Conservation (phyloP, 1,140 invertebrate genomes). For the Coptotermes formosanus region DNA sequence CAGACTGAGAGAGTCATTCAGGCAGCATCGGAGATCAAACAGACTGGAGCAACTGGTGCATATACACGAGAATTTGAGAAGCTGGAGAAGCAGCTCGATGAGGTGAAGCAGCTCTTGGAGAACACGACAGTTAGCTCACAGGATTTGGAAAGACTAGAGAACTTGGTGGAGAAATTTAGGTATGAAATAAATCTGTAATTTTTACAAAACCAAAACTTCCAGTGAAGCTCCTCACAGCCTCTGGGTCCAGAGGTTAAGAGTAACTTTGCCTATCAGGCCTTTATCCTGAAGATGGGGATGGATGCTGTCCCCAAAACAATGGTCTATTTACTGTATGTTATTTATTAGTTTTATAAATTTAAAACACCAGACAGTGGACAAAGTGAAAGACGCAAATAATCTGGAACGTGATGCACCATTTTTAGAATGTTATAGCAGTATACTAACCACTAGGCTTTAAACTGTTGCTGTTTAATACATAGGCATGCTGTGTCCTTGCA, state of each 20-base stretch:
- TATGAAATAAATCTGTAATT: slow-evolving; percentile 38
- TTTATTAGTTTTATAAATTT: no score
- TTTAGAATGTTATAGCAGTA: no score
- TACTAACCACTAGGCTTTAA: no score
- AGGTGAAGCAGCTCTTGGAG: slow-evolving; percentile 73
- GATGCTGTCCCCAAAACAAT: background rate
- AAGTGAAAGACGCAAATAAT: no score
- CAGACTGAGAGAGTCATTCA: slow-evolving; percentile 73
- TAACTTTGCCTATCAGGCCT: background rate
- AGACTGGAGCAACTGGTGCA: slow-evolving; percentile 88
- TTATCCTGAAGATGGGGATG: background rate
- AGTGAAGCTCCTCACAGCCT: no score
- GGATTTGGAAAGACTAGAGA: slow-evolving; percentile 66
- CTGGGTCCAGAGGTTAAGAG: no score
- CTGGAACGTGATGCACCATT: no score
- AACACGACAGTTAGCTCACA: slow-evolving; percentile 70
- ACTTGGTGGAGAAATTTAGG: slow-evolving; percentile 57
- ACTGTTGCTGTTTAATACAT: no score
- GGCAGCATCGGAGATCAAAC: slow-evolving; percentile 86
- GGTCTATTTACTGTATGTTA: no score
- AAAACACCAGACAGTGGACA: no score
- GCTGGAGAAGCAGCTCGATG: slow-evolving; percentile 81
- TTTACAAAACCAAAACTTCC: no score
- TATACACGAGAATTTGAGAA: slow-evolving; percentile 91
- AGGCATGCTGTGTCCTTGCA: no score